Evolutionary conservation across 2,113 vertebrate genomes (phyloP).

Genomic region (Electrona antarctica): DNA sequence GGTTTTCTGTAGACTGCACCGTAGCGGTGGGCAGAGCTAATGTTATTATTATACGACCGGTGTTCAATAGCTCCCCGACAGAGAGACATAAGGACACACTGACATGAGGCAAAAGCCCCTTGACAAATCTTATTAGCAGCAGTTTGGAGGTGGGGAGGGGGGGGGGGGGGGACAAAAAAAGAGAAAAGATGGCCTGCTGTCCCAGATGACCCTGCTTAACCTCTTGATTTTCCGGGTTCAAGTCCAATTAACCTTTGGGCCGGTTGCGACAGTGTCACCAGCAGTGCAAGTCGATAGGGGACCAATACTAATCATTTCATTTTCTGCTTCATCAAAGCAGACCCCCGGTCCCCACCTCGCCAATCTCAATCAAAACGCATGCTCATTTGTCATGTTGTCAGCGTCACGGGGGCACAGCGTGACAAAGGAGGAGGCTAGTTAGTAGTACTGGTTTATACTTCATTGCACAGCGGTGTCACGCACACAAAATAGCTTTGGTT

Average conservation of each 20-base stretch:
- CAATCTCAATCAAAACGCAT: conserved; percentile 86
- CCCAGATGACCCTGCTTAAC: conserved; percentile 88
- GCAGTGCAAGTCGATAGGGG: conserved; percentile 89
- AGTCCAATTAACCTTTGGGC: conserved; percentile 98
- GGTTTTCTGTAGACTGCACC: no score
- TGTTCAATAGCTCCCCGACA: conserved; percentile 59
- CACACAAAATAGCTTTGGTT: no score
- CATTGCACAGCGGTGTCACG: no score
- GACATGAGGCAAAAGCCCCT: conserved; percentile 74
- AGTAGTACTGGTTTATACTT: conserved; percentile 55
- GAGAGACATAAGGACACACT: conserved; percentile 70
- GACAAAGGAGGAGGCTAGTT: conserved; percentile 63
- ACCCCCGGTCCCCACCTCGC: conserved; percentile 84
- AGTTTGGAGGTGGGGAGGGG: conserved; percentile 67
- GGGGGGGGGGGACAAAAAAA: no score
- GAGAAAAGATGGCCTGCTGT: conserved; percentile 89
- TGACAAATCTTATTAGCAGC: conserved; percentile 92
- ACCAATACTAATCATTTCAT: conserved; percentile 94
- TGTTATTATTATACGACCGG: conserved; percentile 64
- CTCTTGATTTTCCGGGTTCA: conserved; percentile 98
- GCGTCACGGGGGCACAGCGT: conserved; percentile 76
- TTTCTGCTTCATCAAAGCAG: conserved; percentile 93
- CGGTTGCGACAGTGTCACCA: conserved; percentile 87
- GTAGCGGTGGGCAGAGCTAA: conserved; percentile 54
- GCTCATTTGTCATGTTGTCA: conserved; percentile 85